Percentiles rank a stretch among this genome's conserved stretches.
Evolutionary conservation across 1,140 invertebrate species (phyloP).

Genomic region (Branchinecta lynchi): DNA sequence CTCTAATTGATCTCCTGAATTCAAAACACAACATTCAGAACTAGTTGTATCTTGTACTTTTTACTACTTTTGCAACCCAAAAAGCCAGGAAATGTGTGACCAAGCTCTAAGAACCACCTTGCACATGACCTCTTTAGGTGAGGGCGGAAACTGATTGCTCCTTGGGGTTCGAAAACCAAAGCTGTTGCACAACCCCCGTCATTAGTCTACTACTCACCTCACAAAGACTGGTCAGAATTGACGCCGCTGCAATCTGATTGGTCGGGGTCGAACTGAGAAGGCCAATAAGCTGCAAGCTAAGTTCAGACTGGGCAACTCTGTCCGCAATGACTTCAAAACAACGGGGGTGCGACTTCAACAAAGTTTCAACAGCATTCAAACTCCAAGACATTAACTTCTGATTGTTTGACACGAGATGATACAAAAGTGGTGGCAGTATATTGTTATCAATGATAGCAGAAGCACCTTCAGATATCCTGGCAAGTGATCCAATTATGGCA

Average conservation of each 20-base stretch:
- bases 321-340: not conserved
- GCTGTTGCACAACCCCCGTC: too few species aligned
- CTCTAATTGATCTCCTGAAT: too few species aligned
- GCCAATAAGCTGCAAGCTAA: not conserved
- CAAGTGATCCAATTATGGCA: not conserved
- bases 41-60: too few species aligned
- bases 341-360: not conserved
- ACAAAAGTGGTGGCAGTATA: not conserved
- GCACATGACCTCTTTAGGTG: too few species aligned
- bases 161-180: too few species aligned
- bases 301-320: not conserved
- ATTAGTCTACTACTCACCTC: not conserved
- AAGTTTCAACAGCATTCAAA: constrained; percentile 1
- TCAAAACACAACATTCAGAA: too few species aligned
- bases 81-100: too few species aligned
- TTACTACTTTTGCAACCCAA: too few species aligned
- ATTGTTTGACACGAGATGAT: not conserved
- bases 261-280: not conserved
- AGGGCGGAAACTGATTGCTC: too few species aligned
- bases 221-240: not conserved
- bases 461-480: not conserved
- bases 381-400: constrained; percentile 1
- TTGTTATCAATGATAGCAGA: not conserved
- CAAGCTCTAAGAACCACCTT: too few species aligned
- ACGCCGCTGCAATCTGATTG: not conserved